Percentiles rank a stretch among this genome's conserved stretches.
Conservation (phyloP, 2,113 vertebrate species). For the Macquaria australasica region DNA sequence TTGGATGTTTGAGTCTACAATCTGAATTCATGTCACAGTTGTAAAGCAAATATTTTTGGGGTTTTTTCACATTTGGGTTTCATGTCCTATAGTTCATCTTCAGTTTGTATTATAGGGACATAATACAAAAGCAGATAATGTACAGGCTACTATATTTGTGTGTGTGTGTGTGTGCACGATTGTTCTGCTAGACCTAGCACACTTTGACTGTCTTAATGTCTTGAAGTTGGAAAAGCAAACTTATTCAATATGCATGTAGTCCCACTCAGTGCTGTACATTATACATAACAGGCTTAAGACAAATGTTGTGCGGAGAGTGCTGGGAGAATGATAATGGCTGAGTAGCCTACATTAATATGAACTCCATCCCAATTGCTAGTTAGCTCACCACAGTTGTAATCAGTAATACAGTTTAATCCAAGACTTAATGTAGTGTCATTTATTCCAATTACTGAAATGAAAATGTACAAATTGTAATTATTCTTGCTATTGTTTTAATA, state of each 20-base stretch:
- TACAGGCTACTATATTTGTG: not conserved
- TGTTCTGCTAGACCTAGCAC: not conserved
- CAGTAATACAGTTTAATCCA: not conserved
- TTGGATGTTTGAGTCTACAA: constrained; percentile 33
- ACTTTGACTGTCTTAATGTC: not conserved
- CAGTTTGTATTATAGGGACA: not conserved
- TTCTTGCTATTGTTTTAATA: not conserved
- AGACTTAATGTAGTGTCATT: not conserved
- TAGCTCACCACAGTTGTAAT: not conserved
- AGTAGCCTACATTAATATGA: not conserved
- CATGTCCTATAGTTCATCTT: not conserved
- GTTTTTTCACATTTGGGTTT: not conserved
- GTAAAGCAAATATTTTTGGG: not conserved
- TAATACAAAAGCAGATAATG: too few species aligned
- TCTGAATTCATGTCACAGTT: constrained; percentile 19
- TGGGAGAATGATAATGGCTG: not conserved
- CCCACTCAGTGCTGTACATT: not conserved
- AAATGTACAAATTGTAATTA: not conserved
- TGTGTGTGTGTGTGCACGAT: not conserved
- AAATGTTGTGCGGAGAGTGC: not conserved
- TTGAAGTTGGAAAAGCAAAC: not conserved
- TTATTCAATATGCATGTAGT: not conserved
- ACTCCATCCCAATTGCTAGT: not conserved
- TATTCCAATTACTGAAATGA: not conserved
- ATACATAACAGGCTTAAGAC: not conserved